Evolutionary conservation across 1,140 invertebrate species (phyloP).

Genomic region (Lanistes nyassanus): DNA sequence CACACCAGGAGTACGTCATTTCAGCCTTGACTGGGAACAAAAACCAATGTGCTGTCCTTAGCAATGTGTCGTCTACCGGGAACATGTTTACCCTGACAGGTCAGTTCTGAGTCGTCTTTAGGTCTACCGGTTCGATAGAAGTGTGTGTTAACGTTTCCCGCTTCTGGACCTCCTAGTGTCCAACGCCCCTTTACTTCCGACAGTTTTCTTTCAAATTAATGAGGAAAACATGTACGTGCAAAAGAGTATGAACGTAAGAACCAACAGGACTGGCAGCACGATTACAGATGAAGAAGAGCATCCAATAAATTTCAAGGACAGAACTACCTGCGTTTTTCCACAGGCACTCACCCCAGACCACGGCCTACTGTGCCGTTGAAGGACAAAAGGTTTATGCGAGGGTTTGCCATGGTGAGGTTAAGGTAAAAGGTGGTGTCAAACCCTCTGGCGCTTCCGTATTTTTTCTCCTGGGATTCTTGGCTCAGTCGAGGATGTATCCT

Average conservation of each 20-base stretch:
- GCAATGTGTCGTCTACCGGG: too few relatives aligned
- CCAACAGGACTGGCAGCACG: not conserved
- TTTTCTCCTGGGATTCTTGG: not conserved
- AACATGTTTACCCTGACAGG: too few relatives aligned
- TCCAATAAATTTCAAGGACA: not conserved
- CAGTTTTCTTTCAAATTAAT: not conserved
- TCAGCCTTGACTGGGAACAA: too few relatives aligned
- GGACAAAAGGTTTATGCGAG: not conserved
- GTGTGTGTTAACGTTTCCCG: too few relatives aligned
- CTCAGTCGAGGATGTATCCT: not conserved
- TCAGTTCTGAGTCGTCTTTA: too few relatives aligned
- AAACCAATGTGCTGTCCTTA: too few relatives aligned
- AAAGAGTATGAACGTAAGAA: not conserved
- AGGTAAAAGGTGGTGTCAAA: slow-evolving; percentile 4
- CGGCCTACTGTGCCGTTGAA: slow-evolving; percentile 1
- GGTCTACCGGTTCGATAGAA: too few relatives aligned
- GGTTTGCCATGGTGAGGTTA: not conserved
- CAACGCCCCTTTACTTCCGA: not conserved
- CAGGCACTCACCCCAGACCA: not conserved
- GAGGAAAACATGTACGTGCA: not conserved
- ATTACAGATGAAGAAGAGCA: not conserved
- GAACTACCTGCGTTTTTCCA: too few relatives aligned
- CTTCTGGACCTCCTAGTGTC: too few relatives aligned
- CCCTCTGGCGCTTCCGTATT: not conserved
- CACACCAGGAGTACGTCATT: too few relatives aligned